Percentiles rank a stretch among this genome's conserved stretches.
Conservation (phyloP, 1,140 invertebrate genomes). For the Drosophila albomicans region DNA sequence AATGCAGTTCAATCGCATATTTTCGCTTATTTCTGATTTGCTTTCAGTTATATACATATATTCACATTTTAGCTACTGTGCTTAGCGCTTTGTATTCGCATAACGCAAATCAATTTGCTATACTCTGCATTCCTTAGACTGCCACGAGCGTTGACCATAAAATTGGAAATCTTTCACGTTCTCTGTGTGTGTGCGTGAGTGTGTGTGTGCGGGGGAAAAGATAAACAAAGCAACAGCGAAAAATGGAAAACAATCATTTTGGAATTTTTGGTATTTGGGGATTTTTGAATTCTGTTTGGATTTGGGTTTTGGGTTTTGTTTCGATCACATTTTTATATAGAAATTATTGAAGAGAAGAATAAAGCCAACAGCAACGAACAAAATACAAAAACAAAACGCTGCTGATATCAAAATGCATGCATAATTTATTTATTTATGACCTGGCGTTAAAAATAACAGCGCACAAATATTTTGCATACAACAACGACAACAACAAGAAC, state of each 20-base stretch:
- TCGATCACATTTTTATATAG: slow-evolving; percentile 63
- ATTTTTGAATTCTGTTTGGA: slow-evolving; percentile 23
- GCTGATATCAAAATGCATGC: slow-evolving; percentile 51
- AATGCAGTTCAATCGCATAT: not conserved
- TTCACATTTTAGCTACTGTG: slow-evolving; percentile 12
- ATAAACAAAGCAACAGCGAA: slow-evolving; percentile 66
- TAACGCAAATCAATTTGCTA: slow-evolving; percentile 67
- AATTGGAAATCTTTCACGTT: slow-evolving; percentile 81
- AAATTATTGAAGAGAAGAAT: slow-evolving; percentile 62
- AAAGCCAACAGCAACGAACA: slow-evolving; percentile 20
- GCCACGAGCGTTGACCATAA: slow-evolving; percentile 80
- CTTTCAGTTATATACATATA: not conserved
- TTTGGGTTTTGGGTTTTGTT: slow-evolving; percentile 58
- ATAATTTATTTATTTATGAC: slow-evolving; percentile 67
- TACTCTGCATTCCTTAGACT: slow-evolving; percentile 62
- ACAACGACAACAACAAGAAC: slow-evolving; percentile 25
- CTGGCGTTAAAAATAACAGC: slow-evolving; percentile 64
- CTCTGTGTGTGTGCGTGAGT: slow-evolving; percentile 18
- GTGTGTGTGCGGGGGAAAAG: slow-evolving; percentile 40
- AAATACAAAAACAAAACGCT: too few relatives aligned
- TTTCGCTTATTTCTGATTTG: slow-evolving; percentile 3
- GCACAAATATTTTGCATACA: slow-evolving; percentile 73
- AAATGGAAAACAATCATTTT: slow-evolving; percentile 60
- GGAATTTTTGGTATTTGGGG: slow-evolving; percentile 49
- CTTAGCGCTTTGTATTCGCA: slow-evolving; percentile 26